Base-by-base conservation (phyloP, 1,140 invertebrate species). In the Hyles vespertilio region DNA sequence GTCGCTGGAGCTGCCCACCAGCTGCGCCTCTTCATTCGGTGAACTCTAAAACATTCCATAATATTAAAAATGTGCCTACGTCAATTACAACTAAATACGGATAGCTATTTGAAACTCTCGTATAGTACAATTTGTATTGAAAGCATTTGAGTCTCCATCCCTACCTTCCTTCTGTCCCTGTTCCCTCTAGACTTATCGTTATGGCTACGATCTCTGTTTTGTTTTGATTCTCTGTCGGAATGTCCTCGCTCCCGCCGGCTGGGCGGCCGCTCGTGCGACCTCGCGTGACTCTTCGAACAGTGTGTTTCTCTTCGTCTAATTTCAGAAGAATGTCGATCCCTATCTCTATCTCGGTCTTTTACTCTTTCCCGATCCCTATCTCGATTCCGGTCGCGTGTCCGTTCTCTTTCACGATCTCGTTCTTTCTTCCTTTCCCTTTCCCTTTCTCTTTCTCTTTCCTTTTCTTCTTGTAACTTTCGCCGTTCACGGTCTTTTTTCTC, bases 21-120 rank as follows among this genome's bases (percentile, higher is more conserved):
- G 72, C 72, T 89, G 61, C 87, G 93, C 62, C 83, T 93, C 95
- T 85, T 97, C 96, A 56, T 95, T 96, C n/a, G 96, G 81, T 49
- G 96, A 96, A 68, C 94, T 95, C 87, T 96, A 22, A 22, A 22
- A 22, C 22, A 22, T 22, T 22, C 22, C 22, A 22, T 22, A 22
- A 22, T 22, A 22, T 22, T 22, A 22, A 22, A 0, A 22, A 22
- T 22, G 22, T 22, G 22, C 22, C 22, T 22, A 22, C 22, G 22
- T 22, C 22, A 22, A 22, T 22, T 22, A 22, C 22, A 22, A 22
- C 22, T 22, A 22, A 22, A 22, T 22, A 22, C 22, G 22, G 22
- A 22, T 22, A 22, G 22, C 22, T 22, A 22, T 22, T 22, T 1
- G 22, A 22, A 22, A 22, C 22, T 22, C 22, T 22, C 22, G 22